Evolutionary conservation across 2,888 invertebrate genomes (phyloP).

Genomic region (Ditula angustiorana): DNA sequence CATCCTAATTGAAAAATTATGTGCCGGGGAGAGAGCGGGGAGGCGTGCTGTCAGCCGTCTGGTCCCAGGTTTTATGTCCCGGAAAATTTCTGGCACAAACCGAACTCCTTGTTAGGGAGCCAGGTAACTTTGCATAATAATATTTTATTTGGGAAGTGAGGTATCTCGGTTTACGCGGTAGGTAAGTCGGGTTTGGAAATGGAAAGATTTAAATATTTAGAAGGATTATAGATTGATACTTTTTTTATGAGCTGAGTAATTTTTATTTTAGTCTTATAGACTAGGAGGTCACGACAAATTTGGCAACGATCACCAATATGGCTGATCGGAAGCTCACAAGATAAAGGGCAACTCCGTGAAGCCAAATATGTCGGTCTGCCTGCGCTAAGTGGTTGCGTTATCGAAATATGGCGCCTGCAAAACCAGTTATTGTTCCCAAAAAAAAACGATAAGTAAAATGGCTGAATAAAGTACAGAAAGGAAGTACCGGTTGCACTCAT

Average conservation of each 20-base stretch:
- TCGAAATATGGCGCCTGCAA: too few relatives aligned
- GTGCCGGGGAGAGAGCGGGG: neutral
- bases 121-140: constrained; percentile 26
- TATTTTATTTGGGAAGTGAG: constrained; percentile 35
- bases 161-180: constrained; percentile 21
- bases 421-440: too few relatives aligned
- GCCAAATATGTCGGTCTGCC: too few relatives aligned
- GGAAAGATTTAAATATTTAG: constrained; percentile 3
- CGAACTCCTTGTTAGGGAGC: constrained; percentile 20
- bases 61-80: constrained; percentile 25
- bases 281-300: too few relatives aligned
- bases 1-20: constrained; percentile 20
- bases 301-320: too few relatives aligned
- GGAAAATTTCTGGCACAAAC: constrained; percentile 23
- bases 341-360: too few relatives aligned
- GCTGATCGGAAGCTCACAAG: too few relatives aligned
- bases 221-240: neutral
- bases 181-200: constrained; percentile 20
- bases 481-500: too few relatives aligned
- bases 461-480: too few relatives aligned
- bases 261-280: too few relatives aligned
- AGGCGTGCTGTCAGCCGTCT: neutral
- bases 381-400: too few relatives aligned
- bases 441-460: too few relatives aligned
- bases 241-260: neutral